Percentiles rank a stretch among this genome's conserved stretches.
These are phyloP conservation scores for Calameuta filiformis DNA, from an alignment of 2,888 invertebrate genomes.

Conservation along the genomic window DNA sequence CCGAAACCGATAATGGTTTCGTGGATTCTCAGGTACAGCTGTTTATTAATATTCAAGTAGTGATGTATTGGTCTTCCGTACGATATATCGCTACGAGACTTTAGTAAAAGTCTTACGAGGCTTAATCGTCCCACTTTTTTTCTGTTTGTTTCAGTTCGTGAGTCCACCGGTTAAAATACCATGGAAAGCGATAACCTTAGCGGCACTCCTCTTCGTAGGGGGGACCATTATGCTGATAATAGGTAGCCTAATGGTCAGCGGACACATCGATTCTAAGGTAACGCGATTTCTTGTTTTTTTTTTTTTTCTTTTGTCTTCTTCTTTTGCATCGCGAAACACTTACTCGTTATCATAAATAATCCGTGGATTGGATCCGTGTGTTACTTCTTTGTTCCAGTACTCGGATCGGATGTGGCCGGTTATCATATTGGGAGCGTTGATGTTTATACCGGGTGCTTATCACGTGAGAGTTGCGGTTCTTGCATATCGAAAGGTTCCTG, in stretches of 20 bases:
- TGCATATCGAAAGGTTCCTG: conserved; percentile 85
- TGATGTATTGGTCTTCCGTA: background rate
- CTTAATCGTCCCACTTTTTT: background rate
- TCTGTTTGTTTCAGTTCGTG: conserved; percentile 67
- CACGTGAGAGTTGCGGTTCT: conserved; percentile 89
- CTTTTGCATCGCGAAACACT: background rate
- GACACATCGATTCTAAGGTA: conserved; percentile 82
- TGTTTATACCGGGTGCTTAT: conserved; percentile 94
- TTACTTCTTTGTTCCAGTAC: conserved; percentile 69
- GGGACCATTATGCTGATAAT: conserved; percentile 81
- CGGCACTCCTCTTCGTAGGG: conserved; percentile 80
- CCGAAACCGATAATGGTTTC: conserved; percentile 74
- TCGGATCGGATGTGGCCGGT: conserved; percentile 90
- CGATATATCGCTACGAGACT: background rate
- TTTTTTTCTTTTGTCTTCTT: background rate
- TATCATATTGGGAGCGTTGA: conserved; percentile 85
- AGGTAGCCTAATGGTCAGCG: conserved; percentile 82
- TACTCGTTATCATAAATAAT: background rate
- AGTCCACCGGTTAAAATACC: conserved; percentile 79
- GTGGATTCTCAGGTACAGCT: conserved; percentile 71
- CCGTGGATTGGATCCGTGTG: background rate
- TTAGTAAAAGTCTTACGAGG: background rate
- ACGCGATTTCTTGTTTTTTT: conserved; percentile 17
- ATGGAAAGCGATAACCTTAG: conserved; percentile 85
- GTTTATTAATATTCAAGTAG: background rate